Conservation (phyloP, 2,888 invertebrate genomes). For the Eupithecia insigniata region DNA sequence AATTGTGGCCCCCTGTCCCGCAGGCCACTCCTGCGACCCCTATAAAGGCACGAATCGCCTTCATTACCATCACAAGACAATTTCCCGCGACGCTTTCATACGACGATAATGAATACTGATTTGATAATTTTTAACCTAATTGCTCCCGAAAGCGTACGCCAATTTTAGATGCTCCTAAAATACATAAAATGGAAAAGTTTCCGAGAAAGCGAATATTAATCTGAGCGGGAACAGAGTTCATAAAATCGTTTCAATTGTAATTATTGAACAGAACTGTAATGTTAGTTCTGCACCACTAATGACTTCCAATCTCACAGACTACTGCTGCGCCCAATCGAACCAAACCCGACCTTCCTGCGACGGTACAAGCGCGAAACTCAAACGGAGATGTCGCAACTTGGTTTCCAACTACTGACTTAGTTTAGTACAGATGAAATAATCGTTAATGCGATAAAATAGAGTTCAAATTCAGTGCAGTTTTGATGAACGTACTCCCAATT, state of each 20-base stretch:
- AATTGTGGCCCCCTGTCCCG: slow-evolving; percentile 38
- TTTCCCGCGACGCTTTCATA: slow-evolving; percentile 23
- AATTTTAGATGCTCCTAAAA: slow-evolving; percentile 1
- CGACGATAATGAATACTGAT: slow-evolving; percentile 33
- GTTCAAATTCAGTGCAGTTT: slow-evolving; percentile 10
- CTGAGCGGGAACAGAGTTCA: not conserved
- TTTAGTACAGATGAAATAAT: slow-evolving; percentile 9
- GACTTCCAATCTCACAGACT: slow-evolving; percentile 17
- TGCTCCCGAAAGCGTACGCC: slow-evolving; percentile 9
- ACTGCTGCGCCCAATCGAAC: no score
- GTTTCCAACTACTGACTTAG: not conserved
- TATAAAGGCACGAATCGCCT: slow-evolving; percentile 42
- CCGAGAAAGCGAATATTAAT: slow-evolving; percentile 8
- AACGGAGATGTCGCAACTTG: not conserved
- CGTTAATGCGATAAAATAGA: slow-evolving; percentile 14
- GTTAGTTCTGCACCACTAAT: slow-evolving; percentile 40
- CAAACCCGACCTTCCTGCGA: not conserved
- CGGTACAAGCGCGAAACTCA: slow-evolving; percentile 7
- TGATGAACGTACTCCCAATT: slow-evolving; percentile 14
- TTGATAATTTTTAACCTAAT: slow-evolving; percentile 26
- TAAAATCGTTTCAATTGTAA: slow-evolving; percentile 31
- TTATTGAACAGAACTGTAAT: slow-evolving; percentile 27
- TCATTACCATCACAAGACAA: slow-evolving; percentile 31
- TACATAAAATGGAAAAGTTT: slow-evolving; percentile 1
- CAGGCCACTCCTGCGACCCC: slow-evolving; percentile 41